Evolutionary conservation across 64 coral and sea anemone species (phyloP), one percentile per base, ranked within the genome.

Genomic region (Pocillopora damicornis): DNA sequence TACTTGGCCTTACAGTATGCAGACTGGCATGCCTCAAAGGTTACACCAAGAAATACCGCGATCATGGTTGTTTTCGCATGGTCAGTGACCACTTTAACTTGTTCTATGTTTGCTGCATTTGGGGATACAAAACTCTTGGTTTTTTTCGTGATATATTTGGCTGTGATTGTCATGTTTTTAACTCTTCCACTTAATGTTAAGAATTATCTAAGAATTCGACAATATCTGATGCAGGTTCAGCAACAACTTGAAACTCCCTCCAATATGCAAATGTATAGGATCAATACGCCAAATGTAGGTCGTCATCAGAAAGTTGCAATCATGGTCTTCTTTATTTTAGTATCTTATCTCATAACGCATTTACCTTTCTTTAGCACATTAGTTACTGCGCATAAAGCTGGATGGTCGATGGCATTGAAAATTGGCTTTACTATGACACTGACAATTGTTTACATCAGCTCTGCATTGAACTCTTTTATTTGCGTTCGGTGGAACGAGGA

Each of bases 191-290:
- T 78, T 0, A 78, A 58, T 78, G 18, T 78, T 15, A 78, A 78
- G 51, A 78, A 42, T 23, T 78, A 78, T 22, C 42, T 58, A 23
- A 78, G 20, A 78, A 78, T 78, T 78, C 76, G 76, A 78, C 20
- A 58, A 58, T 22, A 78, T 58, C 4, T 78, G 4, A 78, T 78
- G 76, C 42, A 58, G 58, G 76, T 78, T 78, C 76, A 78, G n/a
- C 76, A 78, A 58, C 42, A 57, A 23, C 76, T 78, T 20, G 76
- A 78, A 17, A 22, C 51, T 17, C 76, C 76, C 18, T 58, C 76
- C 14, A 16, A 9, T 2, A 51, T 59, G 15, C 38, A 17, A 58
- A 11, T 3, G 7, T 7, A 7, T 51, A 7, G 42, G 10, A 58
- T 78, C 15, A 17, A 22, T 18, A 37, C 76, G 17, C 76, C 76